Conservation (phyloP, 1,140 invertebrate genomes). For the Rhizoglyphus robini region DNA sequence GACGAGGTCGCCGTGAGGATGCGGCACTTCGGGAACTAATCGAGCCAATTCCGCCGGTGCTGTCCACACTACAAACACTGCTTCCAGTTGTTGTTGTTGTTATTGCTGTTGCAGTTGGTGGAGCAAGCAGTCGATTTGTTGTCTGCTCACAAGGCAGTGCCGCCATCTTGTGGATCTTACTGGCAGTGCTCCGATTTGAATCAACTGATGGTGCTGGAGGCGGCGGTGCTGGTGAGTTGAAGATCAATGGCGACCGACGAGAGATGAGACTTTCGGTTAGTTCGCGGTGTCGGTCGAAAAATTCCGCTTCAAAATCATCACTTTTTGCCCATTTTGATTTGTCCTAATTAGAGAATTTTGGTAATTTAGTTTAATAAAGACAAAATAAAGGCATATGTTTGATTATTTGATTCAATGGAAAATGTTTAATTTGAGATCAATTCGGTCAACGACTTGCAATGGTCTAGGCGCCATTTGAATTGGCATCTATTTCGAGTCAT, state of each 20-base stretch:
- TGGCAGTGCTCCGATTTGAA: not conserved
- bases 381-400: not conserved
- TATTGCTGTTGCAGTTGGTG: not conserved
- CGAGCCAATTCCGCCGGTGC: too few relatives aligned
- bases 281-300: slow-evolving; percentile 1
- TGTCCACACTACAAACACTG: too few relatives aligned
- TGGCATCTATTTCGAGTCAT: not conserved
- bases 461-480: too few relatives aligned
- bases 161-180: not conserved
- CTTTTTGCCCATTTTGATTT: slow-evolving; percentile 3
- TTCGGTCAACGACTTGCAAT: not conserved
- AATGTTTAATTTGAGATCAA: not conserved
- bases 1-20: not conserved
- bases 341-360: not conserved
- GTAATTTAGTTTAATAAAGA: not conserved
- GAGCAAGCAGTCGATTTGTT: not conserved
- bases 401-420: not conserved
- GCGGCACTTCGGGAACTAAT: not conserved
- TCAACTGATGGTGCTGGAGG: not conserved
- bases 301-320: slow-evolving; percentile 11
- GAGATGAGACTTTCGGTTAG: not conserved
- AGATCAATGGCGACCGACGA: not conserved
- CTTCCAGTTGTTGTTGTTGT: not conserved
- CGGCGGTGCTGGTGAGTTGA: not conserved
- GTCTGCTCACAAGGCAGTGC: not conserved